These are phyloP conservation scores for Chaetodon trifascialis DNA, from an alignment of 2,113 vertebrate species.

Conservation along the genomic window DNA sequence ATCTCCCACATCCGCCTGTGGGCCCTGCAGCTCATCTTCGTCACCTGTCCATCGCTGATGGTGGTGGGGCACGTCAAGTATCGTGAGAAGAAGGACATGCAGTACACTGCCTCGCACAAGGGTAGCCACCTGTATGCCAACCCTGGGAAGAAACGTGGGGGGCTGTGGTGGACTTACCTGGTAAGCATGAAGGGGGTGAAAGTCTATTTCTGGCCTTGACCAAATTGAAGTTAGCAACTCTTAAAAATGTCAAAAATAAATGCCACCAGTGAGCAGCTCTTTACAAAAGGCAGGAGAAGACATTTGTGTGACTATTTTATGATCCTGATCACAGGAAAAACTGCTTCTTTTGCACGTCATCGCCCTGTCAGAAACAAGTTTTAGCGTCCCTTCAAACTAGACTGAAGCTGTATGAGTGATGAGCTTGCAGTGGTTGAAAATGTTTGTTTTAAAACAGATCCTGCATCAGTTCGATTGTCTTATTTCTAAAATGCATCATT, in stretches of 20 bases:
- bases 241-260: constrained; percentile 18
- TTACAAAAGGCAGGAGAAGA: background rate
- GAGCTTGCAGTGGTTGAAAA: background rate
- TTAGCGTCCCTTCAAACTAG: background rate
- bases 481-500: background rate
- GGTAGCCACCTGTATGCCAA: constrained; percentile 76
- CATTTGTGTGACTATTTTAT: constrained; percentile 9
- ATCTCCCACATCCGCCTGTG: constrained; percentile 95
- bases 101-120: constrained; percentile 44
- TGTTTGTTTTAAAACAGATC: background rate
- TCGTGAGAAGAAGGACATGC: constrained; percentile 87
- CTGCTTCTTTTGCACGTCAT: background rate
- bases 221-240: background rate
- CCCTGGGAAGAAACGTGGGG: constrained; percentile 90
- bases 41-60: constrained; percentile 94
- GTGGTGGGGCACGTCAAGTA: constrained; percentile 94
- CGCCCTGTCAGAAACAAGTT: background rate
- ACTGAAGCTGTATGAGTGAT: background rate
- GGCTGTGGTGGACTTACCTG: constrained; percentile 96
- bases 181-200: constrained; percentile 48
- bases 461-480: background rate
- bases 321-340: background rate
- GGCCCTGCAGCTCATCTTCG: constrained; percentile 96
- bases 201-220: background rate
- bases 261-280: background rate